phyloP scores from a whole-genome alignment of 2,888 invertebrate species.

The Macroteleia sp. region DNA sequence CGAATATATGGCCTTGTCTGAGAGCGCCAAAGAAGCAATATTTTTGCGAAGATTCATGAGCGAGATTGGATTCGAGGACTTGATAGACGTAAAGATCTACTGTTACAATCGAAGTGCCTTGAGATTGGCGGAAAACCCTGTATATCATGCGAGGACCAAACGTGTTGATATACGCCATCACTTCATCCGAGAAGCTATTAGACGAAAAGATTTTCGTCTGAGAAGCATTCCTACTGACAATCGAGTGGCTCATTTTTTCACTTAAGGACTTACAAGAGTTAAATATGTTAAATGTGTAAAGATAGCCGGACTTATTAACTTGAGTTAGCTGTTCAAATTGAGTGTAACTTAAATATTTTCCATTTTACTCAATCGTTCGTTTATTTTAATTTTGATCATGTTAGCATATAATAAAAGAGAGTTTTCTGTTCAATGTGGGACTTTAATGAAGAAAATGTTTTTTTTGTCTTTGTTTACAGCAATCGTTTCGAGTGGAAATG shows the following conservation, averaged over 20 bases:
- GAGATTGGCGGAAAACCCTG: slow-evolving; percentile 26
- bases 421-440: too few relatives aligned
- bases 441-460: too few relatives aligned
- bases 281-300: slow-evolving; percentile 11
- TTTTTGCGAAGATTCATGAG: slow-evolving; percentile 40
- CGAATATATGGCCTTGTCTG: slow-evolving; percentile 49
- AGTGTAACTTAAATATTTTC: neutral
- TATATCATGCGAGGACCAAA: slow-evolving; percentile 36
- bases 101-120: slow-evolving; percentile 54
- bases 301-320: slow-evolving; percentile 1
- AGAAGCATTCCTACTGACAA: slow-evolving; percentile 26
- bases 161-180: slow-evolving; percentile 45
- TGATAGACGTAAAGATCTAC: slow-evolving; percentile 21
- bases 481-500: neutral
- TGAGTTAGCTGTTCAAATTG: neutral
- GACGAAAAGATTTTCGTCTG: neutral
- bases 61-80: slow-evolving; percentile 40
- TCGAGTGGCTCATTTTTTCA: slow-evolving; percentile 45
- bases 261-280: slow-evolving; percentile 19
- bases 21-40: slow-evolving; percentile 48
- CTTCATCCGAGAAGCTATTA: slow-evolving; percentile 34
- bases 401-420: neutral
- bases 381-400: neutral
- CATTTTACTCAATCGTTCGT: neutral
- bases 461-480: neutral